Conservation (phyloP, 92 coral and sea anemone species). For the Micromussa lordhowensis region DNA sequence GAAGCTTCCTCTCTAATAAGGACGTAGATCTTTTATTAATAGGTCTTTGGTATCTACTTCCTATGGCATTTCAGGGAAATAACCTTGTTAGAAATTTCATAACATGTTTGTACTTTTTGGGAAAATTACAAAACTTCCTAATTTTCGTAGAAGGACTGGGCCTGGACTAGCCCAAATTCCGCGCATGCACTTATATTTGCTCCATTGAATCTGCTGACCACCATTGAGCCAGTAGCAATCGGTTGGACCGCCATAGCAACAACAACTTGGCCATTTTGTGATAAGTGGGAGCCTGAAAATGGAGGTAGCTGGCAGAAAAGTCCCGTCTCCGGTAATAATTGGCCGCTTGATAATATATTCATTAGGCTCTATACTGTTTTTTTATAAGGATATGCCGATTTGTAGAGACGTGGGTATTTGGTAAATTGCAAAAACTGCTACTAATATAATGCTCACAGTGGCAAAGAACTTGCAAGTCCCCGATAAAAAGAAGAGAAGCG, state of each 20-base stretch:
- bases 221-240: not conserved
- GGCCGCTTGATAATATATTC: not conserved
- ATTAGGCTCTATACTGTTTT: not conserved
- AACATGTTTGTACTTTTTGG: not conserved
- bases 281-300: constrained; percentile 39
- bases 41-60: not conserved
- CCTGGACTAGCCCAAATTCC: not conserved
- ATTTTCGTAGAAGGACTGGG: not conserved
- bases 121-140: not conserved
- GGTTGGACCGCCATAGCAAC: constrained; percentile 64
- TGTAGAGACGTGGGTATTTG: not conserved
- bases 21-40: not conserved
- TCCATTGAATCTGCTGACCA: not conserved
- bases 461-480: constrained; percentile 5
- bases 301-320: constrained; percentile 74
- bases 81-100: not conserved
- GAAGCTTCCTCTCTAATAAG: not conserved
- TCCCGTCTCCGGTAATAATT: constrained; percentile 80
- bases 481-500: not conserved
- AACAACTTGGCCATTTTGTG: not conserved
- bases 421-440: not conserved
- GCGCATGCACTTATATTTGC: not conserved
- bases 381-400: not conserved
- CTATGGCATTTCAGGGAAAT: constrained; percentile 16
- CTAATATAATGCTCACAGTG: not conserved